Evolutionary conservation across 2,888 invertebrate genomes (phyloP).

Genomic region (Lasioglossum villosulum): DNA sequence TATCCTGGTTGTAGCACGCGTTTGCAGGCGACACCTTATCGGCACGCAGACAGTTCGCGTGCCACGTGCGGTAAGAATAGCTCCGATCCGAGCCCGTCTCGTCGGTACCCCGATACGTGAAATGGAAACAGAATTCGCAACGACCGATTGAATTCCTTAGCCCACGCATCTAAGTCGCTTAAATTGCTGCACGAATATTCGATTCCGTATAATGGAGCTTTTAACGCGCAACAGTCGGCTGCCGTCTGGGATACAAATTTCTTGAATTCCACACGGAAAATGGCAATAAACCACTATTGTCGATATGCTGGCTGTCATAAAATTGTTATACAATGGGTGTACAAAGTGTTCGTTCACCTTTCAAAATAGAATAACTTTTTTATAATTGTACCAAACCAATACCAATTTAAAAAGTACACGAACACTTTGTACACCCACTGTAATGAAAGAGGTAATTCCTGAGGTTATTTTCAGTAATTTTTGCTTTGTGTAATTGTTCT

Average conservation of each 20-base stretch:
- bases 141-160: conserved; percentile 22
- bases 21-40: conserved; percentile 57
- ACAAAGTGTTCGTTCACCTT: too few species aligned
- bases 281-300: not conserved
- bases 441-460: too few species aligned
- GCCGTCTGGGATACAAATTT: too few species aligned
- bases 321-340: too few species aligned
- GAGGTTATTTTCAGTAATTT: too few species aligned
- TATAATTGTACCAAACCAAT: too few species aligned
- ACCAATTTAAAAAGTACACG: too few species aligned
- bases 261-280: not conserved
- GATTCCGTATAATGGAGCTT: not conserved
- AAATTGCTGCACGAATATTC: conserved; percentile 4
- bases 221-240: not conserved
- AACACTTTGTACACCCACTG: too few species aligned
- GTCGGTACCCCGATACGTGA: not conserved
- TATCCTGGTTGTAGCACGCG: conserved; percentile 46
- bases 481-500: too few species aligned
- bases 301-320: not conserved
- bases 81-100: conserved; percentile 7
- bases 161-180: not conserved
- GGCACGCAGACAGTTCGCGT: conserved; percentile 39
- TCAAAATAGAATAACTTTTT: too few species aligned
- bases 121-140: conserved; percentile 13
- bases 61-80: conserved; percentile 49